These are phyloP conservation scores for Aspidoscelis tigris DNA, from an alignment of 2,113 vertebrate genomes.

Conservation along the genomic window DNA sequence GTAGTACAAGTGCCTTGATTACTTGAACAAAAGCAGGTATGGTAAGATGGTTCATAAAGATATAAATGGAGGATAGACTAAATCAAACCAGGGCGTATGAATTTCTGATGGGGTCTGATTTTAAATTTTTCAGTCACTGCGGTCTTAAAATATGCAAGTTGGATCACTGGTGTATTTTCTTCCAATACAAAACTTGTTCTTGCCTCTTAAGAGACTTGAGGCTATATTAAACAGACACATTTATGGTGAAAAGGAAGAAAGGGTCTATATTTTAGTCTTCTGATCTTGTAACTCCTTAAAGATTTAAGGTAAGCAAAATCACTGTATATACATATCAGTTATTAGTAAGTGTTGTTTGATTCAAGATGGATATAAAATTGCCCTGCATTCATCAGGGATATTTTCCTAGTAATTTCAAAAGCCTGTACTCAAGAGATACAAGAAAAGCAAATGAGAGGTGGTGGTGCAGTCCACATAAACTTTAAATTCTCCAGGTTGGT, in stretches of 20 bases:
- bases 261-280: too few species aligned
- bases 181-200: not conserved
- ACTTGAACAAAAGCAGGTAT: rapidly evolving
- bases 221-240: not conserved
- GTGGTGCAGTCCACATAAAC: not conserved
- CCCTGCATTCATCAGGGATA: not conserved
- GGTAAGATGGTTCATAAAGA: slow-evolving; percentile 1
- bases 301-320: not conserved
- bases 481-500: too few species aligned
- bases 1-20: not conserved
- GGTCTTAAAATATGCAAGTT: not conserved
- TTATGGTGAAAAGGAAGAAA: not conserved
- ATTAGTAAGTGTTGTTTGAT: not conserved
- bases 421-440: not conserved
- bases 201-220: not conserved
- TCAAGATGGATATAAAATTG: not conserved
- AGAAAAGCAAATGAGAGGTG: not conserved
- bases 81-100: not conserved
- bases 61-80: not conserved
- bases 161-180: not conserved
- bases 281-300: not conserved
- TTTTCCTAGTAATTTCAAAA: slow-evolving; percentile 10
- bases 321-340: not conserved
- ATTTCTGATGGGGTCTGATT: not conserved
- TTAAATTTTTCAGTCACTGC: not conserved